Base-by-base conservation (phyloP, 2,797 vertebrate genomes). In the Tenualosa ilisha region DNA sequence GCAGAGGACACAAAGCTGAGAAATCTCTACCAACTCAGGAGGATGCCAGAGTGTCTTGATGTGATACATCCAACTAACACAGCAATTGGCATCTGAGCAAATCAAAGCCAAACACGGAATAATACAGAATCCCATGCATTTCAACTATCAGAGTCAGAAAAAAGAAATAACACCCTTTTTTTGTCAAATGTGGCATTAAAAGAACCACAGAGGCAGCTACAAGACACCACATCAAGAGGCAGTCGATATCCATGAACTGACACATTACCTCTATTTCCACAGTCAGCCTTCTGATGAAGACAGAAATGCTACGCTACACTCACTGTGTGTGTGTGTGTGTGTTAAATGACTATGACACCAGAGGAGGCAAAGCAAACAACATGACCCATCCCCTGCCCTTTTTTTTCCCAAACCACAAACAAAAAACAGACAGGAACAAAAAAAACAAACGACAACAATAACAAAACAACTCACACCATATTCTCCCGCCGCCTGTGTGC, bases 401-500 rank as follows among this genome's bases (percentile, higher is more conserved):
- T 13, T 65, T 13, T 65, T 31, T 31, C 26, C 24, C 63, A 24
- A 63, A 26, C 9, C 24, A 3, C 9, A 40, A 81, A 46, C 46
- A 46, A 46, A 46, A 46, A 46, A 46, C 31, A 31, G 31, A 31
- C 31, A 46, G 46, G 7, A 46, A 46, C 4, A 46, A 46, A 46
- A 7, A 46, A 46, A 31, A 31, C 31, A 31, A 46, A 46, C 46
- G 3, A 11, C 81, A 50, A 43, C 83, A 85, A 85, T 81, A 84
- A 22, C 51, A 59, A 79, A 59, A 59, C 6, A 7, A 75, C 6
- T 6, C 15, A 75, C 63, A 37, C 2, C 68, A 40, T 12, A 12
- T 6, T 26, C 63, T 65, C 13, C 26, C 63, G 24, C 24, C 31
- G 63, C 63, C 24, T 65, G 61, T 65, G 63, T 31, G n/a, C 24